Conservation (phyloP, 1,140 invertebrate genomes). For the Nasonia giraulti region DNA sequence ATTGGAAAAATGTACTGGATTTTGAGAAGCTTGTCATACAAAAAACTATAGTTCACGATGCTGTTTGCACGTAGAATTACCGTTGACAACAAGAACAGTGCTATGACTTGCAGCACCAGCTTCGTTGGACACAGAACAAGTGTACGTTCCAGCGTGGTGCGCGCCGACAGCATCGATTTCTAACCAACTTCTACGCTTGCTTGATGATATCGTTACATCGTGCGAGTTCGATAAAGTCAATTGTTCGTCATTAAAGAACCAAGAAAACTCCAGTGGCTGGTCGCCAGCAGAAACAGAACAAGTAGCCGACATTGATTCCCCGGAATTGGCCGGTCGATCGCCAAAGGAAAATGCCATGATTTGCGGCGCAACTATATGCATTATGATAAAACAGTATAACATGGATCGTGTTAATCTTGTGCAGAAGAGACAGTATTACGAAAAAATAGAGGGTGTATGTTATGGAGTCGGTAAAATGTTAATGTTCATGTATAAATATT, state of each 20-base stretch:
- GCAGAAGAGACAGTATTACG: background rate
- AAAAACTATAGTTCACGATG: too few species aligned
- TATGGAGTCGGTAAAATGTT: background rate
- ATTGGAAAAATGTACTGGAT: background rate
- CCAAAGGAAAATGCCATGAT: slow-evolving; percentile 75
- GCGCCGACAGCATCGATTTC: slow-evolving; percentile 58
- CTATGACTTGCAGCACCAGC: slow-evolving; percentile 67
- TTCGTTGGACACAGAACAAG: slow-evolving; percentile 63
- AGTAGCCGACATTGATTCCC: slow-evolving; percentile 84
- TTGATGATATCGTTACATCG: slow-evolving; percentile 14
- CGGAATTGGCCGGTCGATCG: slow-evolving; percentile 82
- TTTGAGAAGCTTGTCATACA: slow-evolving; percentile 58
- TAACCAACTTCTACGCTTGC: slow-evolving; percentile 44
- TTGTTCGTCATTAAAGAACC: slow-evolving; percentile 47
- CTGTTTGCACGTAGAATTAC: too few species aligned
- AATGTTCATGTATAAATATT: background rate
- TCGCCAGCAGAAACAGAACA: slow-evolving; percentile 86
- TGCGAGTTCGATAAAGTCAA: slow-evolving; percentile 23
- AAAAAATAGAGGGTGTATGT: background rate
- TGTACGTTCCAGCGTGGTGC: slow-evolving; percentile 63
- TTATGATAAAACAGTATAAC: background rate
- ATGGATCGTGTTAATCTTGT: background rate
- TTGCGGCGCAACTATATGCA: slow-evolving; percentile 70
- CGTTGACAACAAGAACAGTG: slow-evolving; percentile 32
- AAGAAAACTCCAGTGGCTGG: slow-evolving; percentile 76